phyloP scores from a whole-genome alignment of 2,797 vertebrate genomes.

The Holocentrus rufus region DNA sequence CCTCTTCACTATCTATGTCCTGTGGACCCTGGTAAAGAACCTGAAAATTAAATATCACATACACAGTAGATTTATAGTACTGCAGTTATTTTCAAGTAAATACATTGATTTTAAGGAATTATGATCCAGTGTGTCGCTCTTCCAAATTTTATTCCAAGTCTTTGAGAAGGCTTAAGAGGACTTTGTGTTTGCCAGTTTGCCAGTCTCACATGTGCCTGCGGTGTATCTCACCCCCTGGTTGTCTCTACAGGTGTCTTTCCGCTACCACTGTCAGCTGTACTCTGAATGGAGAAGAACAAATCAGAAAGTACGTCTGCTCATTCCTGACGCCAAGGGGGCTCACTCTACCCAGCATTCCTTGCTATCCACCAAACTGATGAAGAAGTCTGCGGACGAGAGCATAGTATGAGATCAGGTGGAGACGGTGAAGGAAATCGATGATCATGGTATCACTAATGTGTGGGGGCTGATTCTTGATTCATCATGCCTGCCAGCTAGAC shows the following conservation, averaged over 20 bases:
- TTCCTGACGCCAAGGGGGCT: slow-evolving; percentile 83
- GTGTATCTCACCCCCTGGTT: neutral
- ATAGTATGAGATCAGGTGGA: slow-evolving; percentile 85
- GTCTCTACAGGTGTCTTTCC: slow-evolving; percentile 89
- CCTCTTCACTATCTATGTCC: slow-evolving; percentile 96
- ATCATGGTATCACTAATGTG: slow-evolving; percentile 44
- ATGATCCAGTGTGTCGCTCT: neutral
- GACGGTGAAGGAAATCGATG: neutral
- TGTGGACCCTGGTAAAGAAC: slow-evolving; percentile 94
- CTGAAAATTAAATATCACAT: neutral
- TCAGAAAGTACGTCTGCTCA: slow-evolving; percentile 92
- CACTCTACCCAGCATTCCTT: slow-evolving; percentile 87
- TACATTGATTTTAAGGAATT: neutral
- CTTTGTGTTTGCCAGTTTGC: neutral
- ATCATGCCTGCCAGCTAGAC: slow-evolving; percentile 48
- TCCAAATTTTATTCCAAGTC: too few species aligned
- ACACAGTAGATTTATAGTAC: neutral
- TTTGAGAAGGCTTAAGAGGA: neutral
- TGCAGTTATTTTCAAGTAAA: neutral
- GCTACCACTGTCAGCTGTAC: slow-evolving; percentile 97
- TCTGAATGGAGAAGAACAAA: slow-evolving; percentile 96
- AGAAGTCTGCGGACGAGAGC: slow-evolving; percentile 89
- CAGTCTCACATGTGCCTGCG: neutral
- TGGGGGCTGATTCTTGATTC: slow-evolving; percentile 35
- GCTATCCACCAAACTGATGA: slow-evolving; percentile 87